A percentile compares a stretch with the other conserved stretches of the same genome.
Evolutionary conservation across 2,888 invertebrate genomes (phyloP).

Genomic region (Fragum whitleyi): DNA sequence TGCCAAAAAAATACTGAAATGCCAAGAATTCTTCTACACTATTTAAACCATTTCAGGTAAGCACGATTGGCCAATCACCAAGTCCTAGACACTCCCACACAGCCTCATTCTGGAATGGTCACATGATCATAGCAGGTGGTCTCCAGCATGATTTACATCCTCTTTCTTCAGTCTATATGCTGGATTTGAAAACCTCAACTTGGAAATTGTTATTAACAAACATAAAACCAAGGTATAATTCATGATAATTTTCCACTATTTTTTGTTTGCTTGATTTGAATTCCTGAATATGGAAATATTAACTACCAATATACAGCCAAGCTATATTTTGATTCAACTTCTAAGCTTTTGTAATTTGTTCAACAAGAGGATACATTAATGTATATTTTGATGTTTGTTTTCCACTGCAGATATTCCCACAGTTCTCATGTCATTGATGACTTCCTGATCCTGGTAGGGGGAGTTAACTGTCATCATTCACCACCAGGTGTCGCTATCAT

Average conservation of each 20-base stretch:
- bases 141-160: conserved; percentile 75
- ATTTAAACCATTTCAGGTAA: neutral
- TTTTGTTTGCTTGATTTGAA: neutral
- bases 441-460: conserved; percentile 83
- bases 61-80: conserved; percentile 59
- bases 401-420: conserved; percentile 84
- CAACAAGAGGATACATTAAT: too few relatives aligned
- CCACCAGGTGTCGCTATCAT: conserved; percentile 83
- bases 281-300: neutral
- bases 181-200: conserved; percentile 65
- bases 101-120: conserved; percentile 70
- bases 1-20: too few relatives aligned
- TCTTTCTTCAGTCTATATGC: conserved; percentile 72
- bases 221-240: conserved; percentile 49
- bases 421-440: conserved; percentile 82
- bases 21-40: neutral
- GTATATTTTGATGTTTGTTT: too few relatives aligned
- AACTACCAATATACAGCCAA: too few relatives aligned
- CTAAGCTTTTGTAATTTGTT: too few relatives aligned
- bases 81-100: conserved; percentile 81
- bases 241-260: too few relatives aligned
- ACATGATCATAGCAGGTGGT: conserved; percentile 82
- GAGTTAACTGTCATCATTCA: conserved; percentile 79
- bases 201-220: conserved; percentile 71
- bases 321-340: neutral